A percentile compares a stretch with the other conserved stretches of the same genome.
phyloP scores from a whole-genome alignment of 2,888 invertebrate genomes.

The Bunonema sp. region DNA sequence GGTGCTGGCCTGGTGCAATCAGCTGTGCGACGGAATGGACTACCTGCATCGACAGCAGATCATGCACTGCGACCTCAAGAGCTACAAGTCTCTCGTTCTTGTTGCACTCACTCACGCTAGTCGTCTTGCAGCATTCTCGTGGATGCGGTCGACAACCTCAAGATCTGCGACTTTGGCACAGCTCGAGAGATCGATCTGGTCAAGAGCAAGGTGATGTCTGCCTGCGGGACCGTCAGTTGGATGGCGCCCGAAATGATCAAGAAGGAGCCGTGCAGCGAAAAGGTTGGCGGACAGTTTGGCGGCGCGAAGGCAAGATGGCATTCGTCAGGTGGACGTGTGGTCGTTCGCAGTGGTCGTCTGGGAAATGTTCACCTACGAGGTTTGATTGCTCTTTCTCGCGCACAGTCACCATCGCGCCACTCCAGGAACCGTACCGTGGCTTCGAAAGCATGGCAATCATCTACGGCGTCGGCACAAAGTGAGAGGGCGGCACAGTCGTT shows the following conservation, averaged over 20 bases:
- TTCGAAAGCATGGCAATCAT: conserved; percentile 90
- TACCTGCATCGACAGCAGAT: conserved; percentile 88
- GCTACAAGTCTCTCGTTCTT: conserved; percentile 71
- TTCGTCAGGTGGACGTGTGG: conserved; percentile 72
- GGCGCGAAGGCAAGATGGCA: not conserved
- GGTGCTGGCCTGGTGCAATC: conserved; percentile 73
- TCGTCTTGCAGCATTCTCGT: conserved; percentile 46
- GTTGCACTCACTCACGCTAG: not conserved
- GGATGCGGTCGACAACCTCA: conserved; percentile 53
- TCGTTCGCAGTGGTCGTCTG: conserved; percentile 92
- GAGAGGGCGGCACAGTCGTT: conserved; percentile 2
- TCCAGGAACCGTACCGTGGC: conserved; percentile 74
- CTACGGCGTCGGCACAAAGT: conserved; percentile 74
- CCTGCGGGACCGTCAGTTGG: conserved; percentile 95
- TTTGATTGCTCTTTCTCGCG: too few species aligned
- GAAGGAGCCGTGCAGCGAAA: conserved; percentile 86
- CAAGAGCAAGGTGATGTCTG: conserved; percentile 74
- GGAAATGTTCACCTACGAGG: conserved; percentile 86
- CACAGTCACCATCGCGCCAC: too few species aligned
- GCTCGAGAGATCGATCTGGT: conserved; percentile 48
- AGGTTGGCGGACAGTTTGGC: conserved; percentile 44
- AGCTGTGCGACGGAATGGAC: conserved; percentile 87
- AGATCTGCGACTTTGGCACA: conserved; percentile 95
- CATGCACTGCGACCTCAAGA: conserved; percentile 92
- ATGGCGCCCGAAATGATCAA: conserved; percentile 98